These are phyloP conservation scores for Psylliodes chrysocephalus DNA, from an alignment of 2,888 invertebrate genomes.

Conservation along the genomic window DNA sequence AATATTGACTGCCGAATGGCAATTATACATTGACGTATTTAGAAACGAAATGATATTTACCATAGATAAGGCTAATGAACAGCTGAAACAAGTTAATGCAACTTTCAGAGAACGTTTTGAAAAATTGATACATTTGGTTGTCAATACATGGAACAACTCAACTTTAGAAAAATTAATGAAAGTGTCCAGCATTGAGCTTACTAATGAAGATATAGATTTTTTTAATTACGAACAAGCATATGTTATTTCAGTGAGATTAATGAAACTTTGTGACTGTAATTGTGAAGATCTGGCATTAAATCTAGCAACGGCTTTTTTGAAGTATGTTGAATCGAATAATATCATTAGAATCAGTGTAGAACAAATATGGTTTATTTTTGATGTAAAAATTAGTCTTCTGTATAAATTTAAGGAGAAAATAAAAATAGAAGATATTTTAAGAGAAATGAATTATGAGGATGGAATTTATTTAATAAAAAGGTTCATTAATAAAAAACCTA, in stretches of 20 bases:
- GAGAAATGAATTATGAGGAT: constrained; percentile 66
- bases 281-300: constrained; percentile 72
- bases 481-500: constrained; percentile 63
- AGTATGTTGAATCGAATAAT: constrained; percentile 56
- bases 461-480: constrained; percentile 68
- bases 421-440: constrained; percentile 67
- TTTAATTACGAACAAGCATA: constrained; percentile 69
- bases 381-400: constrained; percentile 69
- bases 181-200: constrained; percentile 53
- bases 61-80: constrained; percentile 54
- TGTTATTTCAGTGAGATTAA: constrained; percentile 69
- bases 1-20: constrained; percentile 60
- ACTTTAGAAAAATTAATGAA: constrained; percentile 55
- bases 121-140: constrained; percentile 58
- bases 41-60: constrained; percentile 35
- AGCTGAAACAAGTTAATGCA: constrained; percentile 51
- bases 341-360: constrained; percentile 60
- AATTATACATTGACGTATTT: constrained; percentile 53
- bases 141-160: constrained; percentile 60
- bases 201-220: constrained; percentile 64
- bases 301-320: constrained; percentile 66
- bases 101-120: constrained; percentile 56
- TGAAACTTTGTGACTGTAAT: constrained; percentile 70
- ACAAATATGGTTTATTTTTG: constrained; percentile 69
- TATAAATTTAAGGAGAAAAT: constrained; percentile 67